phyloP scores from a whole-genome alignment of 2,113 vertebrate species.

The Peromyscus polionotus region DNA sequence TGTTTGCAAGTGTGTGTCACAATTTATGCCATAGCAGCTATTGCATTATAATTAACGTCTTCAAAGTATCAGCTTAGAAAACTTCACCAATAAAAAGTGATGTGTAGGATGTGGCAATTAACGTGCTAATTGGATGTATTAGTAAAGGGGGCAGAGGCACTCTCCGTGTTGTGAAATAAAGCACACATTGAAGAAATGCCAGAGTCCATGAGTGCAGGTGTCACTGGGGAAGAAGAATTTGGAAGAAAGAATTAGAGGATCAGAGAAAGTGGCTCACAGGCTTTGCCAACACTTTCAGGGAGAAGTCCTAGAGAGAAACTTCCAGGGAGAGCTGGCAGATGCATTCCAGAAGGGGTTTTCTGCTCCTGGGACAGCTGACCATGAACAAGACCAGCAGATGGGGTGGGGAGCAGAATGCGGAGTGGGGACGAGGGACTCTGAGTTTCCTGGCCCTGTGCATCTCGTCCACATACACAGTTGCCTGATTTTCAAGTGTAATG shows the following conservation, averaged over 20 bases:
- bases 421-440: accelerated
- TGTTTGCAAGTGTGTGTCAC: neutral
- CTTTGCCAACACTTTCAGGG: neutral
- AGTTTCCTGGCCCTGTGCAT: neutral
- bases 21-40: neutral
- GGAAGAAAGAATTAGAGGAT: neutral
- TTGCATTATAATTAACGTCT: slow-evolving; percentile 39
- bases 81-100: neutral
- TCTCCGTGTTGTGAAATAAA: neutral
- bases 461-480: neutral
- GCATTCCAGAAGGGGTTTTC: neutral
- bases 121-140: slow-evolving; percentile 44
- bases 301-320: neutral
- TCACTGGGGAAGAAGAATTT: neutral
- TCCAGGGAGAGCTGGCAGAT: neutral
- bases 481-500: neutral
- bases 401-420: neutral
- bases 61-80: slow-evolving; percentile 36
- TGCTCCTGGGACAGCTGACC: neutral
- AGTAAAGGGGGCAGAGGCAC: neutral
- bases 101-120: neutral
- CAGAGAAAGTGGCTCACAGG: neutral
- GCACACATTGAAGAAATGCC: neutral
- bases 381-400: neutral
- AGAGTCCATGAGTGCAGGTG: no score